Evolutionary conservation across 2,113 vertebrate species (phyloP), one percentile per base, ranked within the genome.

Genomic region (Heterochromis multidens): DNA sequence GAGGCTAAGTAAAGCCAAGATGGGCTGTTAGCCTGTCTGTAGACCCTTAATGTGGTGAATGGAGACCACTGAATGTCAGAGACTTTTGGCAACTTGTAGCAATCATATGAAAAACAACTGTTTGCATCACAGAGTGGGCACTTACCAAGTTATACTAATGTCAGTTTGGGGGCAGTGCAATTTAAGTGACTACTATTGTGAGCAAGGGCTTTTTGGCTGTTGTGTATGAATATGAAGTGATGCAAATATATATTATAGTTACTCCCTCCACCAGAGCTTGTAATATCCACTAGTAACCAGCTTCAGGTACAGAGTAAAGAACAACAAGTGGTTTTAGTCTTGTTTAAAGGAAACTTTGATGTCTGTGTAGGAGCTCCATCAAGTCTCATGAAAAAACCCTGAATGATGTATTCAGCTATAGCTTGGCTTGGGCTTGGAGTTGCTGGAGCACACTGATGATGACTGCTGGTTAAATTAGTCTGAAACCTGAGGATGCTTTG

Each of bases 351-450:
- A 62, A 62, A 9, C 61, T 37, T 3, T 40, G 33, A 37, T 37
- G 1, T 54, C 19, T 54, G 52, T 54, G 19, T 21, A 3, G 19
- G 49, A 1, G 2, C 49, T 54, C 37, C 63, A 17, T 67, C n/a
- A 9, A 40, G 2, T 67, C n/a, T 67, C 0, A 0, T 65, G 62
- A 40, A 65, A 65, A 65, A 65, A 8, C 21, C n/a, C 21, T 14
- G 33, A 8, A 23, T 5, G 62, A 65, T 23, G 33, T 0, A 0
- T 37, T 14, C 33, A 65, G 33, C 33, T 65, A 12, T 65, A 37
- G 33, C 21, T 65, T 37, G 62, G 33, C 21, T 23, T 40, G 33
- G 31, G 63, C 13, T 5, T 43, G 13, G 25, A 27, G 13, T 46
- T 70, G 8, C 63, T 14, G 10, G 13, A 46, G 2, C 14, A 27